Conservation (phyloP, 2,888 invertebrate species). For the Nebria brevicollis region DNA sequence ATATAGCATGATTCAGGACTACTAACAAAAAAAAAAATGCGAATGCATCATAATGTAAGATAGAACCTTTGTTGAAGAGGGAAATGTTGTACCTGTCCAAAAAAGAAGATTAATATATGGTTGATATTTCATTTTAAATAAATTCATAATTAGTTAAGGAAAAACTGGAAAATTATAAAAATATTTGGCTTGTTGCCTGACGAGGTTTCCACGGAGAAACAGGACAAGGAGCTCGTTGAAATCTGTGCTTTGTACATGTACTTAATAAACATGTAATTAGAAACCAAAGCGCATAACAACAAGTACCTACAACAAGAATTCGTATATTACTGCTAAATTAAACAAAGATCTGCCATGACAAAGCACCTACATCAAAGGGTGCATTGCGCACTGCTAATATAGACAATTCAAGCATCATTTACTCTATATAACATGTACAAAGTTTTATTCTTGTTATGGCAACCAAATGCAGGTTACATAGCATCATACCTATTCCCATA, state of each 20-base stretch:
- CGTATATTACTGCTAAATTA: constrained; percentile 11
- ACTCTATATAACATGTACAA: neutral
- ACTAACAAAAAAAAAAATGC: too few species aligned
- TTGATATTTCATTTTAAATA: neutral
- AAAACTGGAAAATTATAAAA: neutral
- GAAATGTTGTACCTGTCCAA: too few species aligned
- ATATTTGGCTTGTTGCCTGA: constrained; percentile 11
- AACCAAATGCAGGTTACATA: neutral
- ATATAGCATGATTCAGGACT: too few species aligned
- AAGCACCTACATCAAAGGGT: neutral
- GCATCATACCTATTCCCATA: too few species aligned
- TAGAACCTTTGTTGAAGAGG: too few species aligned
- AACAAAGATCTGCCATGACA: constrained; percentile 4
- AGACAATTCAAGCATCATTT: neutral
- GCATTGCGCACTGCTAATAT: too few species aligned
- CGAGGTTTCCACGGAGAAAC: neutral
- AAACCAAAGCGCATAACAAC: neutral
- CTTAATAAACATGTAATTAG: neutral
- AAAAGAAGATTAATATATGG: neutral
- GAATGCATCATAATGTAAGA: too few species aligned
- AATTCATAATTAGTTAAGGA: neutral
- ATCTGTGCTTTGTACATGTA: constrained; percentile 2
- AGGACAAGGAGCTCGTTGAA: neutral
- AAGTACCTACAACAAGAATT: neutral
- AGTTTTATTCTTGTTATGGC: neutral